Conservation (phyloP, 2,113 vertebrate species). For the Numida meleagris region DNA sequence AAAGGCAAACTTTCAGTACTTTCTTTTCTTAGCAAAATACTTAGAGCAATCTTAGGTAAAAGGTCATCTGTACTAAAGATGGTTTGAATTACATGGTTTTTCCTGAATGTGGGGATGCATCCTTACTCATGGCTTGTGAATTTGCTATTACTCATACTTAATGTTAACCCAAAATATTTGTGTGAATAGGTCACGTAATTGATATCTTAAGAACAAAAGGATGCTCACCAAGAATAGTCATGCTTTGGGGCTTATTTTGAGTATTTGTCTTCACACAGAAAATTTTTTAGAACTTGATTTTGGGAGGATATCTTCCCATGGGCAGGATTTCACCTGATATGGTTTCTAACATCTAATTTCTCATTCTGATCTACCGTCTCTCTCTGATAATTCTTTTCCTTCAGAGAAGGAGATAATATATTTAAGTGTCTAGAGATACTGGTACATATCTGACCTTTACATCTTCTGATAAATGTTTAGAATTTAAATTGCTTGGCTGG, state of each 20-base stretch:
- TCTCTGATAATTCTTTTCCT: constrained; percentile 16
- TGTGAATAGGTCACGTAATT: background rate
- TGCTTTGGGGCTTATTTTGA: background rate
- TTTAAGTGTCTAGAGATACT: constrained; percentile 18
- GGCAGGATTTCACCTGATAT: constrained; percentile 21
- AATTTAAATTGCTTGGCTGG: constrained; percentile 34
- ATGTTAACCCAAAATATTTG: background rate
- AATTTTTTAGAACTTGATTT: background rate
- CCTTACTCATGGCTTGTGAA: background rate
- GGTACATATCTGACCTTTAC: constrained; percentile 48
- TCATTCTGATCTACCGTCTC: background rate
- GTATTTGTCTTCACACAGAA: background rate
- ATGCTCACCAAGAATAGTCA: background rate
- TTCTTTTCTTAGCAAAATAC: background rate
- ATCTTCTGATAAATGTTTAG: background rate
- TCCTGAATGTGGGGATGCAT: too few species aligned
- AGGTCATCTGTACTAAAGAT: constrained; percentile 19
- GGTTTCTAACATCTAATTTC: constrained; percentile 26
- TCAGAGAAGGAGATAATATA: background rate
- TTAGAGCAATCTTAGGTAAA: constrained; percentile 6
- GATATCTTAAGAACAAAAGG: background rate
- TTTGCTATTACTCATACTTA: background rate
- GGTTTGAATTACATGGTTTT: background rate
- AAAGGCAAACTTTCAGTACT: background rate
- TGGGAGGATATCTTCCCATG: background rate